Conservation (phyloP, 2,888 invertebrate genomes). For the Athalia circularis region DNA sequence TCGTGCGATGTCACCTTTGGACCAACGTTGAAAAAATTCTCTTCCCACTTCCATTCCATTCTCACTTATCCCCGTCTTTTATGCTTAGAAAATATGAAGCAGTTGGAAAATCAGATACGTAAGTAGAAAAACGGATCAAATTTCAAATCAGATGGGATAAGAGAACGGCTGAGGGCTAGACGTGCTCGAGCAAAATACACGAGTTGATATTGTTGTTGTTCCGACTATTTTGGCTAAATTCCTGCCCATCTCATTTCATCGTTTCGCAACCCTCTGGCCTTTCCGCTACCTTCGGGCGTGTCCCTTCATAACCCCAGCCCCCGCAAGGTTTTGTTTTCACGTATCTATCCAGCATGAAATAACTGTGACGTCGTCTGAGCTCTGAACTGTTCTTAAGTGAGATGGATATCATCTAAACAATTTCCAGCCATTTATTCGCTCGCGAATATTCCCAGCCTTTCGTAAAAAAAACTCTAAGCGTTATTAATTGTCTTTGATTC, state of each 20-base stretch:
- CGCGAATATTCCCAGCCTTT: slow-evolving; percentile 17
- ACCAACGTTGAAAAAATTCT: no score
- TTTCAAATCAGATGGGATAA: no score
- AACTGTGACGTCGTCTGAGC: slow-evolving; percentile 28
- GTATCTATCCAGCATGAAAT: slow-evolving; percentile 30
- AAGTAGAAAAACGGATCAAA: no score
- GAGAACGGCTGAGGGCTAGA: no score
- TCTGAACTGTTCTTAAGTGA: slow-evolving; percentile 30
- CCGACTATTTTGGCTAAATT: not conserved
- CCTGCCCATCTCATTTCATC: slow-evolving; percentile 4
- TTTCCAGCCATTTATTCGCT: slow-evolving; percentile 13
- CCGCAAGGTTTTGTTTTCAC: slow-evolving; percentile 8
- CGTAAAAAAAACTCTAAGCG: slow-evolving; percentile 6
- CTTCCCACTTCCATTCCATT: not conserved
- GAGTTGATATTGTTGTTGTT: not conserved
- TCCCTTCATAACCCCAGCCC: slow-evolving; percentile 6
- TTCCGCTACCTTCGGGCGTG: not conserved
- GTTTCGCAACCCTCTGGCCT: not conserved
- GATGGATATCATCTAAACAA: slow-evolving; percentile 30
- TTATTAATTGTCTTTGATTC: slow-evolving; percentile 18
- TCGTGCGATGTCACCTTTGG: no score
- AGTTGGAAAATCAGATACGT: not conserved
- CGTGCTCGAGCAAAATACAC: slow-evolving; percentile 12
- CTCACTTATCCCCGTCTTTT: not conserved
- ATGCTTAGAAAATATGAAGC: slow-evolving; percentile 6